These are phyloP conservation scores for Teinopalpus imperialis DNA, from an alignment of 2,888 invertebrate genomes.

Conservation along the genomic window DNA sequence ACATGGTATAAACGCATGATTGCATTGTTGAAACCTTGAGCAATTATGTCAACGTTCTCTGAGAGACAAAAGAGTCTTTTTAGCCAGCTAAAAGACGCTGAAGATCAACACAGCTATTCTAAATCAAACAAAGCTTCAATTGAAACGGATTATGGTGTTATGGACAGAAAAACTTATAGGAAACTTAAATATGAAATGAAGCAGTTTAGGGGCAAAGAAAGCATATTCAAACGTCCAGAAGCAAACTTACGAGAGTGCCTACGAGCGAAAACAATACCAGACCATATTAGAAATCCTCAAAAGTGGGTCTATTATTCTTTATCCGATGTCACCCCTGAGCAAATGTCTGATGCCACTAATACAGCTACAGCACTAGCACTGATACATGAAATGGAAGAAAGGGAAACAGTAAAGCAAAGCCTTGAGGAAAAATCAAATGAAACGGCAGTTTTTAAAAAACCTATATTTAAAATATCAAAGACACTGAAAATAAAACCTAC, in stretches of 20 bases:
- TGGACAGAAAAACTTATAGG: slow-evolving; percentile 57
- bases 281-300: slow-evolving; percentile 87
- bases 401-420: slow-evolving; percentile 44
- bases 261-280: slow-evolving; percentile 62
- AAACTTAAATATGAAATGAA: slow-evolving; percentile 78
- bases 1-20: too few relatives aligned
- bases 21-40: too few relatives aligned
- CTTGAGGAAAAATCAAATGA: slow-evolving; percentile 53
- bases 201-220: slow-evolving; percentile 86
- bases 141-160: slow-evolving; percentile 52
- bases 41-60: slow-evolving; percentile 66
- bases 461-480: slow-evolving; percentile 61
- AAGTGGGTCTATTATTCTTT: slow-evolving; percentile 92
- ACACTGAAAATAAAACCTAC: slow-evolving; percentile 45
- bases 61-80: slow-evolving; percentile 87
- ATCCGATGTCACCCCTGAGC: slow-evolving; percentile 87
- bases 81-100: slow-evolving; percentile 84
- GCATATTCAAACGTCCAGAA: slow-evolving; percentile 89
- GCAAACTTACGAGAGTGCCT: slow-evolving; percentile 83
- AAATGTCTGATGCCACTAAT: slow-evolving; percentile 90
- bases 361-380: slow-evolving; percentile 90
- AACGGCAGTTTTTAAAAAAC: slow-evolving; percentile 62
- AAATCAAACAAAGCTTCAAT: slow-evolving; percentile 54
- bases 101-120: slow-evolving; percentile 74
- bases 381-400: slow-evolving; percentile 85